Conservation (phyloP, 2,113 vertebrate genomes). For the Triplophysa tibetana region DNA sequence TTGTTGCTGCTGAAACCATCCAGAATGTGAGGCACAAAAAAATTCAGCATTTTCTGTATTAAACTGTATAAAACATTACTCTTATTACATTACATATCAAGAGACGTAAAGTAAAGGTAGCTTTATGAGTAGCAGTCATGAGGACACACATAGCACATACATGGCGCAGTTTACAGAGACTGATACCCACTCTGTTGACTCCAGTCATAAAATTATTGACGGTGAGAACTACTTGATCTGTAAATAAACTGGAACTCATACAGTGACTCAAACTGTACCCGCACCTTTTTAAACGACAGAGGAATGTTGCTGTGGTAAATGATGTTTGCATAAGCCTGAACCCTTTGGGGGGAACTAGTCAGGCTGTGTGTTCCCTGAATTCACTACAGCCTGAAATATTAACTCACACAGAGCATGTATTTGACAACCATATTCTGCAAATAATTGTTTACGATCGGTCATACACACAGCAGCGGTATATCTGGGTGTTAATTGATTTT, state of each 20-base stretch:
- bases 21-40: too few species aligned
- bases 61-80: too few species aligned
- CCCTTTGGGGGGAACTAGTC: slow-evolving; percentile 9
- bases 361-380: slow-evolving; percentile 26
- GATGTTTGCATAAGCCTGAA: slow-evolving; percentile 35
- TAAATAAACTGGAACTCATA: slow-evolving; percentile 32
- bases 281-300: slow-evolving; percentile 1
- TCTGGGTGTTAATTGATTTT: slow-evolving; percentile 41
- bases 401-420: slow-evolving; percentile 31
- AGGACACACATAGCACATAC: neutral
- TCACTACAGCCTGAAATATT: slow-evolving; percentile 6
- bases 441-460: slow-evolving; percentile 40
- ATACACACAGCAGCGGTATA: slow-evolving; percentile 4
- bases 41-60: too few species aligned
- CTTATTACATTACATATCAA: too few species aligned
- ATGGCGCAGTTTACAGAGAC: neutral
- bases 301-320: slow-evolving; percentile 33
- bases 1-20: too few species aligned
- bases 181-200: neutral
- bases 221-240: slow-evolving; percentile 38
- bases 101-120: too few species aligned
- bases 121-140: too few species aligned
- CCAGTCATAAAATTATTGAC: slow-evolving; percentile 23
- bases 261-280: slow-evolving; percentile 25
- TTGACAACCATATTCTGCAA: slow-evolving; percentile 25